Evolutionary conservation across 1,140 invertebrate genomes (phyloP).

Genomic region (Ephestia elutella): DNA sequence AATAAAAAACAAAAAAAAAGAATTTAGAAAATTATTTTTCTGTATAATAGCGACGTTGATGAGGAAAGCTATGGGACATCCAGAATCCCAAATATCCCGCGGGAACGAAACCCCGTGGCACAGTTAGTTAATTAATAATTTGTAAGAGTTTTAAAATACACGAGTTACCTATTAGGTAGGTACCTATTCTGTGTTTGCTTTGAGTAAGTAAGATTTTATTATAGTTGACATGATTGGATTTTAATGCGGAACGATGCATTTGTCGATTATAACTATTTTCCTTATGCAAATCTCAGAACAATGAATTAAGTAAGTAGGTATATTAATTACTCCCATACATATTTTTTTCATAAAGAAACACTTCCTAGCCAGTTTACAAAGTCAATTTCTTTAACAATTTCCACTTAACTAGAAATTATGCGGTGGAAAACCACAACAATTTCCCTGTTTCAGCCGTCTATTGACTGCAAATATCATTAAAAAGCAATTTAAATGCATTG

Average conservation of each 20-base stretch:
- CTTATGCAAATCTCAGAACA: neutral
- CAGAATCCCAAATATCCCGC: too few relatives aligned
- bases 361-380: neutral
- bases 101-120: too few relatives aligned
- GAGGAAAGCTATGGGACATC: too few relatives aligned
- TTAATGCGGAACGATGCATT: neutral
- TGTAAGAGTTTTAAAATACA: too few relatives aligned
- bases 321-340: neutral
- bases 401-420: slow-evolving; percentile 15
- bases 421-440: slow-evolving; percentile 26
- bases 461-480: neutral
- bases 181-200: too few relatives aligned
- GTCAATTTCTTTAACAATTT: slow-evolving; percentile 18
- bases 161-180: too few relatives aligned
- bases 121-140: too few relatives aligned
- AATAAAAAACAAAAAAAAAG: too few relatives aligned
- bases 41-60: too few relatives aligned
- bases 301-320: neutral
- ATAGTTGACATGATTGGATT: neutral
- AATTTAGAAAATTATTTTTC: too few relatives aligned
- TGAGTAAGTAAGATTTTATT: neutral
- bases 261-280: neutral
- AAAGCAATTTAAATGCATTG: neutral
- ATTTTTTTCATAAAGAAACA: slow-evolving; percentile 9
- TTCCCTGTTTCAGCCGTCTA: slow-evolving; percentile 14